Evolutionary conservation across 2,113 vertebrate genomes (phyloP), one percentile per base, ranked within the genome.

Genomic region (Astur gentilis): DNA sequence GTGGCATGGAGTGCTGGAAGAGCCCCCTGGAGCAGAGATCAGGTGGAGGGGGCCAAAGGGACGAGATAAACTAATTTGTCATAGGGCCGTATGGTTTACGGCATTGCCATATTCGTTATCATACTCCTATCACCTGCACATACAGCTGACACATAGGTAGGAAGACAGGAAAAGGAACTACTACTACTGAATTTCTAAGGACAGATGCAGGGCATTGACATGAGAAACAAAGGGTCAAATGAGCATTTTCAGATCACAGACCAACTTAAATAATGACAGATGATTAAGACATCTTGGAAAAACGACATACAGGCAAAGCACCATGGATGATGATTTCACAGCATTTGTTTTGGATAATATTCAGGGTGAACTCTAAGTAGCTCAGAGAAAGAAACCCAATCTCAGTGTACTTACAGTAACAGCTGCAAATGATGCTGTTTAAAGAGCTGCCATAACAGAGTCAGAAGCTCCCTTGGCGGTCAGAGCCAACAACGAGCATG

Each of bases 81-180:
- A 67, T 20, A 32, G 16, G 23, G 27, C 17, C 32, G 2, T 31
- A 61, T 4, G 18, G 50, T 19, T 83, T 72, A 71, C 10, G n/a
- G 60, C n/a, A 67, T 69, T 50, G 71, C 42, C 7, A 3, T 54
- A 18, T 31, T 91, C 26, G n/a, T 75, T 62, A 23, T 58, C 42
- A 42, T 50, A 31, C 19, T 76, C 16, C 5, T 62, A 50, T 82
- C 38, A 66, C 15, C 40, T 31, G 17, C n/a, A 65, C 11, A 61
- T 45, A 27, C 6, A 75, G 10, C 0, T 6, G 3, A 36, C 3
- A 1, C n/a, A 31, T 10, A 61, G 44, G 38, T 17, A 62, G 42
- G 49, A 64, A 69, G 61, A 62, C 26, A 76, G 38, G 77, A 49
- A 86, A 83, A 73, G n/a, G 21, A 87, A 52, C 20, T 6, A 44